phyloP scores from a whole-genome alignment of 2,888 invertebrate genomes.

The Mamestra brassicae region DNA sequence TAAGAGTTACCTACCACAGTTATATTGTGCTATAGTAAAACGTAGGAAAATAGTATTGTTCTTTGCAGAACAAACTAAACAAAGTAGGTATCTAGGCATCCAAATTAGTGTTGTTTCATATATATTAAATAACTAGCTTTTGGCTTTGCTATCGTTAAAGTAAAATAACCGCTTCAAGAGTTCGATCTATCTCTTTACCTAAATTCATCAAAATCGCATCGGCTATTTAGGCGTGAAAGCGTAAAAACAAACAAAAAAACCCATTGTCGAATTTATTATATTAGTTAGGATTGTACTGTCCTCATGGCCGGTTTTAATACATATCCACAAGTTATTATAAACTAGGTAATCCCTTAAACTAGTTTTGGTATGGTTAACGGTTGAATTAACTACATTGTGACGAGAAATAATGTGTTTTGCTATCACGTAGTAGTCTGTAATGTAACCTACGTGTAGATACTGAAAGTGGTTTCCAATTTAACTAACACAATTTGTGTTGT shows the following conservation, averaged over 20 bases:
- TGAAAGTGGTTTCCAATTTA: constrained; percentile 33
- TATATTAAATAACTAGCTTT: too few species aligned
- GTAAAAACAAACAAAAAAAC: too few species aligned
- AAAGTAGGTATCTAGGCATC: not conserved
- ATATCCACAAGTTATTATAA: not conserved
- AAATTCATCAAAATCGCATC: too few species aligned
- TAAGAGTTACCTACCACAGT: not conserved
- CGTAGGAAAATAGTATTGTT: not conserved
- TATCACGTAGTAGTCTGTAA: constrained; percentile 12
- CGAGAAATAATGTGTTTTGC: constrained; percentile 28
- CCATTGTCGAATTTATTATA: too few species aligned
- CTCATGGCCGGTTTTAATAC: not conserved
- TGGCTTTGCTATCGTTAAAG: too few species aligned
- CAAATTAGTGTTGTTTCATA: not conserved
- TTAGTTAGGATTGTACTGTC: too few species aligned
- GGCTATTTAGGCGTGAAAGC: too few species aligned
- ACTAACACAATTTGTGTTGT: constrained; percentile 25
- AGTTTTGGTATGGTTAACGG: constrained; percentile 13
- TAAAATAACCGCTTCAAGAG: too few species aligned
- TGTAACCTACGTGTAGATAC: constrained; percentile 1
- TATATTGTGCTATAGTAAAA: constrained; percentile 1
- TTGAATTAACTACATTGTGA: constrained; percentile 13
- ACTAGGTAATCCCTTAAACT: constrained; percentile 24
- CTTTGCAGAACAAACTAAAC: not conserved
- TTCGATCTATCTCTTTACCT: too few species aligned